Base-by-base conservation (phyloP, 2,113 vertebrate species). In the Dermatemys mawii region DNA sequence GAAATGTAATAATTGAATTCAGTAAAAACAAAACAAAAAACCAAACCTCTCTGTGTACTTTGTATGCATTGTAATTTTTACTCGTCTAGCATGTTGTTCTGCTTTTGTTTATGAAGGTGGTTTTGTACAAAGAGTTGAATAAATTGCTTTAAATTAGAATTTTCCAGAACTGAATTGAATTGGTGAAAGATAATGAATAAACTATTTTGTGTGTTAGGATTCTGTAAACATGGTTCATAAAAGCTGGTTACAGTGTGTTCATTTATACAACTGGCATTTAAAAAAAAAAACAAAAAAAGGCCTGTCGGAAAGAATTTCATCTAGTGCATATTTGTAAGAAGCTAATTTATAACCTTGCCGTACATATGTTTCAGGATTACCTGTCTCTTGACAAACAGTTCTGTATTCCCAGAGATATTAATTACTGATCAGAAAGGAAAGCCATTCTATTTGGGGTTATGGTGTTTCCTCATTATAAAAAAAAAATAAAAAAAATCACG, bases 361-460 rank as follows among this genome's bases (percentile, higher is more conserved):
- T 94, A 10, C 27, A 11, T 90, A 79, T 81, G 29, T 83, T 44
- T 78, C 41, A 22, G 26, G 26, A 24, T 88, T 73, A 73, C 78
- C 80, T 88, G 29, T 84, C 90, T 89, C 82, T 81, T 90, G 44
- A 92, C 51, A 46, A 81, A 57, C 67, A 73, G 3, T 83, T 96
- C 78, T 93, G 10, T 94, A 79, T 86, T 96, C 91, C 32, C 46
- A 50, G 49, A 78, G 53, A 73, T 92, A 63, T 80, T 96, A 93
- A 95, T 94, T 96, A 85, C 80, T 89, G 86, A 90, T 95, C 92
- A 83, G 67, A 51, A 81, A 95, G 67, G 32, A 90, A 95, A 96
- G 35, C 35, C 27, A 41, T 81, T 95, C 10, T 57, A n/a, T 92
- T 94, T 97, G 94, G 73, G 86, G 12, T 29, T 76, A 84, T 79